Evolutionary conservation across 2,797 vertebrate species (phyloP).

Genomic region (Crax fasciolata): DNA sequence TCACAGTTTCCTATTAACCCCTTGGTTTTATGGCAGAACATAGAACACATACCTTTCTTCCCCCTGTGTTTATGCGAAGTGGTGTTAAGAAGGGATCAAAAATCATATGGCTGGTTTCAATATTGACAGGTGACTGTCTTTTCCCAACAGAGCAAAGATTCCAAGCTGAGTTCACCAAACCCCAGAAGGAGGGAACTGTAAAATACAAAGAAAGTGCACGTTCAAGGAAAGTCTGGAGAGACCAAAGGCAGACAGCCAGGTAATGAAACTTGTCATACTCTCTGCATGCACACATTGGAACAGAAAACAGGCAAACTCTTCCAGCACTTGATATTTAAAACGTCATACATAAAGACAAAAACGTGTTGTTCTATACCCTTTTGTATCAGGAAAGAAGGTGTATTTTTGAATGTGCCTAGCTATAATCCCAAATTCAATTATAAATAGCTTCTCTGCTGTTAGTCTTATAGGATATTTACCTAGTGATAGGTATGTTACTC

Average conservation of each 20-base stretch:
- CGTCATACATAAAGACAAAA: background rate
- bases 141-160: constrained; percentile 99
- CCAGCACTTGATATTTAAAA: background rate
- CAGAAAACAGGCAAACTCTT: background rate
- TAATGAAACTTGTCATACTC: background rate
- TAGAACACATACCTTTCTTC: constrained; percentile 91
- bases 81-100: constrained; percentile 98
- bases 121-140: constrained; percentile 97
- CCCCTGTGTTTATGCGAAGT: constrained; percentile 95
- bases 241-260: background rate
- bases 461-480: background rate
- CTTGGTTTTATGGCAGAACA: background rate
- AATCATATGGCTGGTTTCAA: constrained; percentile 99
- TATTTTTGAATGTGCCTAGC: background rate
- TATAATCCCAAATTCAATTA: background rate
- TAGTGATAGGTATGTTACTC: background rate
- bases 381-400: background rate
- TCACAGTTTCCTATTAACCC: background rate
- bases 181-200: constrained; percentile 98
- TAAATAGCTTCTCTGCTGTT: background rate
- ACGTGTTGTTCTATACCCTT: background rate
- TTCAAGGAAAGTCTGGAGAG: background rate
- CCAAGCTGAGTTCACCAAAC: constrained; percentile 99
- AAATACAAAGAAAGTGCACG: constrained; percentile 36
- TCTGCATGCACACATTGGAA: background rate